Base-by-base conservation (phyloP, 1,140 invertebrate genomes). In the Carposina sasakii region DNA sequence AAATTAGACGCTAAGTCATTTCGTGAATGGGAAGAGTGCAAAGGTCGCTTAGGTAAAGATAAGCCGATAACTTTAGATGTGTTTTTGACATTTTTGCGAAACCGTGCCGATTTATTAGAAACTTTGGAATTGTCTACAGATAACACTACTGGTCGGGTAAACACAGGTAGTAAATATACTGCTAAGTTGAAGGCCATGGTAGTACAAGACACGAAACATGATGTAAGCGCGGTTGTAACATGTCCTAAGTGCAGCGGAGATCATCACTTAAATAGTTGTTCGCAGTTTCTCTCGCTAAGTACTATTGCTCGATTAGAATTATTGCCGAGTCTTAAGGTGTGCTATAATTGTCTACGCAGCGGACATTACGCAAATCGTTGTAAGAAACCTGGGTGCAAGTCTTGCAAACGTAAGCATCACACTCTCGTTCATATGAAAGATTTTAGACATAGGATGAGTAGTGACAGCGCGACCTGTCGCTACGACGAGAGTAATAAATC, bases 281-380 rank as follows among this genome's bases (percentile, higher is more conserved):
- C 40, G 3, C 21, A 42, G 23, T 42, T 42, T 42, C 40, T 24
- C 17, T 9, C 40, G 4, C 28, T 42, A 16, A 42, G 24, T 26
- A 28, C 15, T 28, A 24, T 26, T 10, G 21, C 12, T n/a, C 10
- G 40, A 13, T 16, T 42, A 13, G n/a, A 28, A 42, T 5, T 26
- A 26, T 42, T 42, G 20, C 40, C 40, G 3, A 15, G 9, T 24
- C 28, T 26, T 4, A 42, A 42, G 15, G 17, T 42, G 15, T 42
- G 40, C 17, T 42, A 26, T 17, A 42, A 42, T 26, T 42, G 40
- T 19, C 28, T 42, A 12, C 24, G 19, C 10, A 24, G 9, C n/a
- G 40, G 40, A 13, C 40, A 42, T 19, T 42, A 26, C 16, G 24
- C 40, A 13, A 42, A 42, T 42, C 40, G 15, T 3, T 42, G 40